Evolutionary conservation across 2,113 vertebrate species (phyloP).

Genomic region (Rhinogobius similis): DNA sequence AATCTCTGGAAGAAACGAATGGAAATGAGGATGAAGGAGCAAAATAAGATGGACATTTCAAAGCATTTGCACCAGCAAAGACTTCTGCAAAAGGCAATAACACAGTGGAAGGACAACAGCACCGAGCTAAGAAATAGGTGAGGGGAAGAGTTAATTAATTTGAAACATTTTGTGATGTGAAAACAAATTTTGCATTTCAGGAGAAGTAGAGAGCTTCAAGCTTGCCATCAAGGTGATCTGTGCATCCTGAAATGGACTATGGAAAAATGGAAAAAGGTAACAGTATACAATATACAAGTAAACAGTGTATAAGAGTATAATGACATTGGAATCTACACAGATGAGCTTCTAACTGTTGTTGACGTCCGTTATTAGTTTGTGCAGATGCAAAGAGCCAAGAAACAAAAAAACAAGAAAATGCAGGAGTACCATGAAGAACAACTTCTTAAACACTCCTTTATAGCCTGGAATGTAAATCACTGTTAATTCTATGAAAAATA

Average conservation of each 20-base stretch:
- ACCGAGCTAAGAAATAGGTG: slow-evolving; percentile 60
- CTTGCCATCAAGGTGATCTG: slow-evolving; percentile 49
- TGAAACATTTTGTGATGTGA: not conserved
- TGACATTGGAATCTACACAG: too few relatives aligned
- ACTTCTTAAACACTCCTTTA: slow-evolving; percentile 53
- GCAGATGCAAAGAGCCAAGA: slow-evolving; percentile 59
- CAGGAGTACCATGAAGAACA: slow-evolving; percentile 52
- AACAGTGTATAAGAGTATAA: not conserved
- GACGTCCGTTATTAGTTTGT: slow-evolving; percentile 67
- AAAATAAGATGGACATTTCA: slow-evolving; percentile 67
- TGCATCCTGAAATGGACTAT: slow-evolving; percentile 56
- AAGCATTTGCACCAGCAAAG: slow-evolving; percentile 54
- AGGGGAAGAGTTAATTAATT: not conserved
- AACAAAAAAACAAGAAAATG: slow-evolving; percentile 41
- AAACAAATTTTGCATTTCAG: slow-evolving; percentile 43
- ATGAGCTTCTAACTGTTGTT: not conserved
- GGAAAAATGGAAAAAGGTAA: slow-evolving; percentile 70
- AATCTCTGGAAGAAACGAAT: slow-evolving; percentile 71
- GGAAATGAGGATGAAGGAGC: slow-evolving; percentile 59
- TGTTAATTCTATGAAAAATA: not conserved
- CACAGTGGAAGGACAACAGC: slow-evolving; percentile 76
- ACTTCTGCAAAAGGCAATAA: slow-evolving; percentile 69
- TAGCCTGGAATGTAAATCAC: slow-evolving; percentile 67
- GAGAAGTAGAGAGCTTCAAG: slow-evolving; percentile 62
- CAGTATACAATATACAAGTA: too few relatives aligned